Percentiles rank a stretch among this genome's conserved stretches.
These are phyloP conservation scores for Morpho deidamia DNA, from an alignment of 2,888 invertebrate species.

Conservation along the genomic window DNA sequence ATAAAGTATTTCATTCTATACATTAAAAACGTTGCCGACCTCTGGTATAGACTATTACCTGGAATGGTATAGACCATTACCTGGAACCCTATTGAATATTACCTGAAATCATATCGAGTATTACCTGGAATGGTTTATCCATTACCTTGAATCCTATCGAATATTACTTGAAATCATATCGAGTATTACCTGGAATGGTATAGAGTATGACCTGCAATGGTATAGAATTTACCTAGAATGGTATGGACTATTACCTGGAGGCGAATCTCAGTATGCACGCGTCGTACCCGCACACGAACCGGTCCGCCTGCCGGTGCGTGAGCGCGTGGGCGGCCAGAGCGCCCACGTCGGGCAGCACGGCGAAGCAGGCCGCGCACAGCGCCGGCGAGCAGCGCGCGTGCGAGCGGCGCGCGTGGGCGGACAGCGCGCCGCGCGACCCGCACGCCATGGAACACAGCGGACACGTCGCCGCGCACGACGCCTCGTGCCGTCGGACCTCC, in stretches of 20 bases:
- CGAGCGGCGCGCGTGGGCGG: conserved; percentile 34
- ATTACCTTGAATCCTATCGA: too few species aligned
- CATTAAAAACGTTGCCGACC: too few species aligned
- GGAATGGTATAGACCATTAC: too few species aligned
- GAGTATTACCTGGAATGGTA: too few species aligned
- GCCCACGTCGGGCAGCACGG: conserved; percentile 28
- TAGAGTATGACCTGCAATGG: too few species aligned
- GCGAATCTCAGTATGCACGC: conserved; percentile 62
- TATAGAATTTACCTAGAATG: too few species aligned
- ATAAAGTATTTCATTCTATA: too few species aligned
- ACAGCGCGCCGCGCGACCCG: conserved; percentile 30
- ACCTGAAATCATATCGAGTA: too few species aligned
- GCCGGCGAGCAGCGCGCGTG: conserved; percentile 28
- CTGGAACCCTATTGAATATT: too few species aligned
- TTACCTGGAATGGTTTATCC: too few species aligned
- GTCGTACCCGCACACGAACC: conserved; percentile 65
- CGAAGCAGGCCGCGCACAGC: conserved; percentile 48
- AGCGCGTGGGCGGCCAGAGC: conserved; percentile 49
- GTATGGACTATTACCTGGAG: neutral
- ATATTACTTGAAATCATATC: too few species aligned
- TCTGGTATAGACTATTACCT: too few species aligned
- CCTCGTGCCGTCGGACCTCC: conserved; percentile 39
- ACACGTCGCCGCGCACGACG: conserved; percentile 28
- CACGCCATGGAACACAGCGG: conserved; percentile 20
- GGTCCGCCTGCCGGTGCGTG: conserved; percentile 49